phyloP scores from a whole-genome alignment of 2,113 vertebrate genomes.

The Ginglymostoma cirratum region DNA sequence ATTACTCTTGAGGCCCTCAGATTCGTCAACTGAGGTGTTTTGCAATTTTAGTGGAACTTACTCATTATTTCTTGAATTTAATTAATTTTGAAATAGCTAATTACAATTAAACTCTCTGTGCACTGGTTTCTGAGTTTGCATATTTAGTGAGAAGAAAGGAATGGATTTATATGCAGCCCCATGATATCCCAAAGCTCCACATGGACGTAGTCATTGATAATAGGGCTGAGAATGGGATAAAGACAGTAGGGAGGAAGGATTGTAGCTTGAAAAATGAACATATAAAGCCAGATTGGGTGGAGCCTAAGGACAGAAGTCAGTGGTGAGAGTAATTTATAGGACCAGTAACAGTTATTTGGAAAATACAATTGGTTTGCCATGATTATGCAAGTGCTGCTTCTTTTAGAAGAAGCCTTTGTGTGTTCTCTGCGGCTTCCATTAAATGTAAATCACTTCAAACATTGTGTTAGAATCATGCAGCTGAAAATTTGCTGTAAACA shows the following conservation, averaged over 20 bases:
- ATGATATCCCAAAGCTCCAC: neutral
- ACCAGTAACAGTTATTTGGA: too few species aligned
- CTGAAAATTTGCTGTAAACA: too few species aligned
- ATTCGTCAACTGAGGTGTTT: slow-evolving; percentile 24
- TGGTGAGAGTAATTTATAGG: neutral
- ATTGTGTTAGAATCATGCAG: too few species aligned
- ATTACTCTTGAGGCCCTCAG: neutral
- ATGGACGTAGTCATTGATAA: neutral
- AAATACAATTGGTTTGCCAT: too few species aligned
- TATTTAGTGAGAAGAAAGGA: neutral
- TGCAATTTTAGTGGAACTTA: slow-evolving; percentile 11
- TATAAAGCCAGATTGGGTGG: neutral
- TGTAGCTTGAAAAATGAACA: neutral
- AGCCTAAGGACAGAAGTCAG: neutral
- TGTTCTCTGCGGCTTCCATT: too few species aligned
- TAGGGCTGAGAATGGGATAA: neutral
- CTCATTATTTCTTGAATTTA: slow-evolving; percentile 25
- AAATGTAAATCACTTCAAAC: too few species aligned
- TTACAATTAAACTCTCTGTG: slow-evolving; percentile 31
- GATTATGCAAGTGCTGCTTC: too few species aligned
- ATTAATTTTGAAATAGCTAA: slow-evolving; percentile 33
- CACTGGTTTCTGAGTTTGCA: slow-evolving; percentile 21
- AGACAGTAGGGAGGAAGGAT: neutral
- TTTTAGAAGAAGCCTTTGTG: too few species aligned
- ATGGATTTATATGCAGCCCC: neutral